phyloP scores from a whole-genome alignment of 2,113 vertebrate species.

The Ptyas mucosa region DNA sequence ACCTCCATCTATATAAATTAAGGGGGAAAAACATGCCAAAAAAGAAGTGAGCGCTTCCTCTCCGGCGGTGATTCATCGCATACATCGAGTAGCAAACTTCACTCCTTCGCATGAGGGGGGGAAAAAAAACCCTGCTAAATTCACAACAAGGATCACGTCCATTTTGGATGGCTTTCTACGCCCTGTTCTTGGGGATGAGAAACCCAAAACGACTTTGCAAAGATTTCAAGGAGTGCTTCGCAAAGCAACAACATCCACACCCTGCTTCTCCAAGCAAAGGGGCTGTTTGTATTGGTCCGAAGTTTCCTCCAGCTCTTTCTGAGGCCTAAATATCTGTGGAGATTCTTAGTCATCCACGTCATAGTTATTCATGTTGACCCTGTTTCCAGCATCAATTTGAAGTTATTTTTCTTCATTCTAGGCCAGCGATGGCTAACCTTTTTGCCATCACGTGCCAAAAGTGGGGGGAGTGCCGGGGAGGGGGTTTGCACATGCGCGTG shows the following conservation, averaged over 20 bases:
- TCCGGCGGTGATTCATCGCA: not conserved
- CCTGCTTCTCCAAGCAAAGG: not conserved
- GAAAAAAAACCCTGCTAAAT: not conserved
- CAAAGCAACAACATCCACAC: not conserved
- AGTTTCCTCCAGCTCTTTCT: not conserved
- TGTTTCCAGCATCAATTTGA: too few species aligned
- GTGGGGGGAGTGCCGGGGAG: too few species aligned
- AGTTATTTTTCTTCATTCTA: too few species aligned
- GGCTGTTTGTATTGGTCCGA: not conserved
- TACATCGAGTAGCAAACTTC: not conserved
- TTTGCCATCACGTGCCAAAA: too few species aligned
- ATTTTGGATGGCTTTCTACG: not conserved
- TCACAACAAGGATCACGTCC: not conserved
- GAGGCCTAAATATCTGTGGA: not conserved
- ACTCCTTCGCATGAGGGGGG: not conserved
- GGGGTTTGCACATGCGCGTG: too few species aligned
- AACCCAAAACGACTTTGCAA: not conserved
- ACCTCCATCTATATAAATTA: not conserved
- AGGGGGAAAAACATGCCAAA: not conserved
- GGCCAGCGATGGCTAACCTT: too few species aligned
- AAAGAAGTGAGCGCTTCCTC: not conserved
- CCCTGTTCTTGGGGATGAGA: not conserved
- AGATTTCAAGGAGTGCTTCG: not conserved
- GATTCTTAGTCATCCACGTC: not conserved
- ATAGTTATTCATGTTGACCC: too few species aligned